Base-by-base conservation (phyloP, 2,113 vertebrate species). In the Cranoglanis bouderius region DNA sequence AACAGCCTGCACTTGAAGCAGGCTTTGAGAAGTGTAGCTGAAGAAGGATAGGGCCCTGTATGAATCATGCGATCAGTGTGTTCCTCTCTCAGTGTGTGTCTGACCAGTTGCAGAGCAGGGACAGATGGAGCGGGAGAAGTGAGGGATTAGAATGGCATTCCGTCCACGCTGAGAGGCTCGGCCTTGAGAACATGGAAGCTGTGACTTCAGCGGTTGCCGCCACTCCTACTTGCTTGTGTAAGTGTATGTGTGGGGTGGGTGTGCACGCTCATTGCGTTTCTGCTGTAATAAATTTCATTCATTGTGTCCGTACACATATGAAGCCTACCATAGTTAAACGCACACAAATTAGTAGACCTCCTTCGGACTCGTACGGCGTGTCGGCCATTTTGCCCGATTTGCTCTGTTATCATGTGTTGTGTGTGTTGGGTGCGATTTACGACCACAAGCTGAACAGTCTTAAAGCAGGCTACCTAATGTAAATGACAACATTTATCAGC, bases 51-150 rank as follows among this genome's bases (percentile, higher is more conserved):
- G 85, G 8, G 87, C 77, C 70, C 90, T 70, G 88, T 85, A 89
- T 89, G 90, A 89, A 89, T 91, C 90, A 89, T 85, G 57, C 53
- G 49, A 72, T 40, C 86, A 77, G 86, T 82, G 86, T 86, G 86
- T 89, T 87, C 89, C 84, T 85, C 82, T 85, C 88, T 88, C 88
- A 84, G 67, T 83, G 77, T 89, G 57, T 86, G 84, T 83, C 85
- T 87, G 81, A 87, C 88, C 87, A 87, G 86, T 87, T 87, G 85
- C 83, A 87, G 87, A 89, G 87, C 87, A 84, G 87, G 78, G 92
- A 92, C 93, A 94, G 92, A 94, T 93, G 92, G 92, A 92, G 91
- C 91, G 88, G 92, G 93, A 84, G 90, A 92, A 92, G 90, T 91
- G 88, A 91, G 87, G 84, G 90, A 89, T 90, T 93, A 90, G 72